phyloP scores from a whole-genome alignment of 2,888 invertebrate species.

The Cerastoderma edule region DNA sequence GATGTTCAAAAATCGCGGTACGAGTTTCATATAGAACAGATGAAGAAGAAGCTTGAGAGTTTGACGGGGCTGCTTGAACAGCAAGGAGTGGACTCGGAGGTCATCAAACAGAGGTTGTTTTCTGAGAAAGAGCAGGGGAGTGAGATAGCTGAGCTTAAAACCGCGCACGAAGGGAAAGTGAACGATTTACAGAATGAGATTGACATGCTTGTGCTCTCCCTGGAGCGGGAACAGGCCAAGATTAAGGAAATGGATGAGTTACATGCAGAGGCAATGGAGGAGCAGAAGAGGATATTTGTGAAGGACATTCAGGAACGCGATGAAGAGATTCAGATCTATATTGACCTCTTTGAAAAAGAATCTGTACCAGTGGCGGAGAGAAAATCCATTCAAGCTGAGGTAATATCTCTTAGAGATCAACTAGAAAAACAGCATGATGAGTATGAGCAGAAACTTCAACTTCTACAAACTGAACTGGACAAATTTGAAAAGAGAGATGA shows the following conservation, averaged over 20 bases:
- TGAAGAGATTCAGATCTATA: slow-evolving; percentile 53
- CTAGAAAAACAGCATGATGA: slow-evolving; percentile 9
- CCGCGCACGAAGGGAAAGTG: slow-evolving; percentile 40
- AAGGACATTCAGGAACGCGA: slow-evolving; percentile 44
- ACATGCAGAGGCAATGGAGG: slow-evolving; percentile 50
- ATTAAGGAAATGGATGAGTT: slow-evolving; percentile 35
- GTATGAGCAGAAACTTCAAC: slow-evolving; percentile 8
- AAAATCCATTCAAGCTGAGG: too few relatives aligned
- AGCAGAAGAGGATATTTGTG: slow-evolving; percentile 39
- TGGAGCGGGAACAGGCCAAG: slow-evolving; percentile 54
- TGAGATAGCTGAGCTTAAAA: slow-evolving; percentile 30
- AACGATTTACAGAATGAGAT: slow-evolving; percentile 53
- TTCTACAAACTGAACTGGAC: slow-evolving; percentile 7
- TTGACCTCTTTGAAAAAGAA: slow-evolving; percentile 43
- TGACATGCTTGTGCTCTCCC: slow-evolving; percentile 49
- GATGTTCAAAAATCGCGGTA: slow-evolving; percentile 52
- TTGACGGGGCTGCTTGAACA: slow-evolving; percentile 46
- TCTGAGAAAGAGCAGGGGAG: slow-evolving; percentile 5
- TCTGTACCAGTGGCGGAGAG: slow-evolving; percentile 16
- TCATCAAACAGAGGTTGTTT: slow-evolving; percentile 41
- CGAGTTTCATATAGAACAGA: slow-evolving; percentile 55
- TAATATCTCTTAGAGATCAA: slow-evolving; percentile 11
- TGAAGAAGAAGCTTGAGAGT: slow-evolving; percentile 49
- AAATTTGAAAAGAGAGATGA: slow-evolving; percentile 1
- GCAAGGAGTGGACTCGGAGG: slow-evolving; percentile 45